phyloP scores from a whole-genome alignment of 2,113 vertebrate genomes.

The Hymenochirus boettgeri region DNA sequence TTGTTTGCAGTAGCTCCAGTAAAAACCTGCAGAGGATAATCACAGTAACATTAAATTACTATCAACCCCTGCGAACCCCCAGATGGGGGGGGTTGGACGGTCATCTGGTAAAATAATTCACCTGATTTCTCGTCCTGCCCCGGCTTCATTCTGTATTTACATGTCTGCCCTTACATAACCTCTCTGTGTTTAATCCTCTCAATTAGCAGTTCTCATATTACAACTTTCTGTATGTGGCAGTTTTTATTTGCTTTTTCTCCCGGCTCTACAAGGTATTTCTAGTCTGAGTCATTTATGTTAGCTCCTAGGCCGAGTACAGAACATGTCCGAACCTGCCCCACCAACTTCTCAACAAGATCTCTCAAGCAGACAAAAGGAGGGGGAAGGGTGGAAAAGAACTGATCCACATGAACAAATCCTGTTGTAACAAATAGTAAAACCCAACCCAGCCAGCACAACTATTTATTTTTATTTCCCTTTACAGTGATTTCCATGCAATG shows the following conservation, averaged over 20 bases:
- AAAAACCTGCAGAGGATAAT: too few species aligned
- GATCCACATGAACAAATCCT: slow-evolving; percentile 21
- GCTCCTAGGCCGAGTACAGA: too few species aligned
- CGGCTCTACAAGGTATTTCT: not conserved
- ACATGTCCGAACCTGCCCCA: slow-evolving; percentile 16
- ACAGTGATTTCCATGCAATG: too few species aligned
- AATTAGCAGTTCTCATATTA: too few species aligned
- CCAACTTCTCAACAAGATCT: slow-evolving; percentile 9
- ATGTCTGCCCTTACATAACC: not conserved
- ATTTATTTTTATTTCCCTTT: not conserved
- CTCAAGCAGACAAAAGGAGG: not conserved
- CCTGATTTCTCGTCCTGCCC: too few species aligned
- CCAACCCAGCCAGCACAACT: slow-evolving; percentile 11
- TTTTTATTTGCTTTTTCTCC: not conserved
- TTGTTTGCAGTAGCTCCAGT: too few species aligned
- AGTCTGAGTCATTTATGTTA: not conserved
- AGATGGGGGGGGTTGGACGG: too few species aligned
- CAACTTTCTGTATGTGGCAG: too few species aligned
- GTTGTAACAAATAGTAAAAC: slow-evolving; percentile 41
- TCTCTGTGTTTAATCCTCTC: not conserved
- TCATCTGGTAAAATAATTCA: too few species aligned
- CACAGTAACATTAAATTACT: too few species aligned
- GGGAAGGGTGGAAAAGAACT: slow-evolving; percentile 16
- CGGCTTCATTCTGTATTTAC: not conserved
- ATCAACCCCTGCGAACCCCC: too few species aligned